A percentile compares a stretch with the other conserved stretches of the same genome.
Evolutionary conservation across 2,113 vertebrate species (phyloP).

Genomic region (Connochaetes taurinus): DNA sequence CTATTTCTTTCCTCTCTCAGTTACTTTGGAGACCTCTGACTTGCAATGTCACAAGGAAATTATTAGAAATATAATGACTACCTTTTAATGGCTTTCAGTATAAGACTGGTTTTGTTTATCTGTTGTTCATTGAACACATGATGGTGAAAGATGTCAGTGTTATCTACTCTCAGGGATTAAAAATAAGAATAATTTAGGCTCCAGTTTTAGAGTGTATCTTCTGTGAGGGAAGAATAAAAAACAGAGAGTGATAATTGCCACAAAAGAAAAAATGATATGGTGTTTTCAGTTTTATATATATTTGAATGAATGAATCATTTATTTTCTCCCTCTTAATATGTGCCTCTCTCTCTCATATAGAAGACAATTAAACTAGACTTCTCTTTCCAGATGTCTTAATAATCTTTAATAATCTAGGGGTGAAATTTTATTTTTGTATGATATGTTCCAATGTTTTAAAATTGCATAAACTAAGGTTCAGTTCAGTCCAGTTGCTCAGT

Average conservation of each 20-base stretch:
- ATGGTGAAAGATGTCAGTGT: not conserved
- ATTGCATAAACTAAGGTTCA: not conserved
- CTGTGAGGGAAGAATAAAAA: not conserved
- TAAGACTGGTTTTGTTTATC: not conserved
- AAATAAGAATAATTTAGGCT: not conserved
- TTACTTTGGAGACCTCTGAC: not conserved
- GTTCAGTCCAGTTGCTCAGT: not conserved
- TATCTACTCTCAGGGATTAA: not conserved
- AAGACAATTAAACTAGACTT: not conserved
- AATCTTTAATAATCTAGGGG: not conserved
- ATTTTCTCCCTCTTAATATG: not conserved
- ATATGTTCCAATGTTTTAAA: not conserved
- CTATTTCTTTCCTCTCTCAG: not conserved
- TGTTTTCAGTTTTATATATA: not conserved
- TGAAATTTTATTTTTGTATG: not conserved
- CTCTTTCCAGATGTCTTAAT: not conserved
- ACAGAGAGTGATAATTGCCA: not conserved
- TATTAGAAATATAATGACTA: not conserved
- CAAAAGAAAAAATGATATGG: not conserved
- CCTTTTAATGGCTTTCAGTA: not conserved
- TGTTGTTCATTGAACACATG: not conserved
- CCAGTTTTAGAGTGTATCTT: not conserved
- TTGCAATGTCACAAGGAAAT: not conserved
- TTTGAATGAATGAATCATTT: not conserved
- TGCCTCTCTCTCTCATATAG: not conserved